Conservation (phyloP, 1,140 invertebrate species). For the Aphelinus certus region DNA sequence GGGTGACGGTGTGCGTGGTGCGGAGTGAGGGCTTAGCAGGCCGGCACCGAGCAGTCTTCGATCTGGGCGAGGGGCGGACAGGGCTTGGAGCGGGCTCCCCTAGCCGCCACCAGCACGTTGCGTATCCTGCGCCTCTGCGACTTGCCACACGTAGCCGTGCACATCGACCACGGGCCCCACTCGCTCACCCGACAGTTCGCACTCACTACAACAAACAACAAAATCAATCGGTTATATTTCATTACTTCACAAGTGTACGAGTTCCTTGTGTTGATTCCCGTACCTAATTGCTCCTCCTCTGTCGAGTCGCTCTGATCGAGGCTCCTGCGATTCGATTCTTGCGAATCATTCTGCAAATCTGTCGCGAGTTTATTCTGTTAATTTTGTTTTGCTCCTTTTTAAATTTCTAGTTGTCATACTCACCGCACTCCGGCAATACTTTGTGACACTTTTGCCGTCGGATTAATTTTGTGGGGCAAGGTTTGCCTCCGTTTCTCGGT, state of each 20-base stretch:
- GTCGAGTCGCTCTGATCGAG: neutral
- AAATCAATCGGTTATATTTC: conserved; percentile 9
- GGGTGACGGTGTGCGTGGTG: too few species aligned
- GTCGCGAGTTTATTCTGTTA: conserved; percentile 12
- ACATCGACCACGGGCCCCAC: conserved; percentile 74
- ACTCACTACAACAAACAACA: conserved; percentile 41
- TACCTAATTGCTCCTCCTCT: neutral
- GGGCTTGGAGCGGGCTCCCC: conserved; percentile 46
- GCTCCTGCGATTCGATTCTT: neutral
- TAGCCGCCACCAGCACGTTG: conserved; percentile 54
- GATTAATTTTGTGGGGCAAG: conserved; percentile 72
- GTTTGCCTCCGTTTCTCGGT: conserved; percentile 74
- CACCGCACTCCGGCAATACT: conserved; percentile 57
- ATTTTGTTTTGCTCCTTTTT: conserved; percentile 44
- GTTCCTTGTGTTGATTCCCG: neutral
- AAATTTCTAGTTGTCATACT: conserved; percentile 44
- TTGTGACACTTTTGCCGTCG: conserved; percentile 66
- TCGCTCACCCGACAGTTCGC: conserved; percentile 70
- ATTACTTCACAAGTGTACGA: neutral
- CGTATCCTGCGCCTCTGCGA: conserved; percentile 64
- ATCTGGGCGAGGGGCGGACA: conserved; percentile 55
- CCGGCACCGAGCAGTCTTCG: conserved; percentile 47
- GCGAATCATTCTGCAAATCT: conserved; percentile 27
- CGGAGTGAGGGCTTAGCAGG: conserved; percentile 31
- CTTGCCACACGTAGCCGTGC: conserved; percentile 71